phyloP scores from a whole-genome alignment of 2,113 vertebrate genomes.

The Gobius niger region DNA sequence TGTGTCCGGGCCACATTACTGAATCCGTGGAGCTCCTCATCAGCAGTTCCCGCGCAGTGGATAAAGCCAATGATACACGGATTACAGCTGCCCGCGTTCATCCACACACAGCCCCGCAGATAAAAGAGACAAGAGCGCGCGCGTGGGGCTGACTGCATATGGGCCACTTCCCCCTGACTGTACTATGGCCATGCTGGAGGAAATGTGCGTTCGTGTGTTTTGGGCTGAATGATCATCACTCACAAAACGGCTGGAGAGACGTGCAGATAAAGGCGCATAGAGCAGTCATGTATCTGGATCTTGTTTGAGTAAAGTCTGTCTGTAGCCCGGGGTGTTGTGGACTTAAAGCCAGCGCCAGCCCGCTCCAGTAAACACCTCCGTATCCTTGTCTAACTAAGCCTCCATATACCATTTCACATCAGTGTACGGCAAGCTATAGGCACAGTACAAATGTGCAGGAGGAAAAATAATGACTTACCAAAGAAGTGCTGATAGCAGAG shows the following conservation, averaged over 20 bases:
- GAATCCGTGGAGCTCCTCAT: constrained; percentile 65
- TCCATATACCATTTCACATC: constrained; percentile 44
- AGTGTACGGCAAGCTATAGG: constrained; percentile 41
- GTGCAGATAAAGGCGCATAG: constrained; percentile 18
- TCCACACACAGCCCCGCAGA: constrained; percentile 46
- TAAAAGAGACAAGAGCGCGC: too few relatives aligned
- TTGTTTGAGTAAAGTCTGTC: constrained; percentile 37
- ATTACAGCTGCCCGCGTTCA: constrained; percentile 64
- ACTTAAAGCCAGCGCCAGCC: constrained; percentile 45
- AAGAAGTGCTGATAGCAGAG: constrained; percentile 15
- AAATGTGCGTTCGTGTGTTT: constrained; percentile 11
- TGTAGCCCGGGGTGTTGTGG: constrained; percentile 48
- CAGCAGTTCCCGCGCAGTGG: constrained; percentile 58
- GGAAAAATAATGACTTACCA: constrained; percentile 6
- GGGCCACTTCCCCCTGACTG: neutral
- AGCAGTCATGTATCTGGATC: constrained; percentile 39
- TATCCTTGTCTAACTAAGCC: constrained; percentile 52
- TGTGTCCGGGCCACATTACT: constrained; percentile 61
- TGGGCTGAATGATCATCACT: constrained; percentile 7
- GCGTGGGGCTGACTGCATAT: constrained; percentile 4
- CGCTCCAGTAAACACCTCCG: constrained; percentile 56
- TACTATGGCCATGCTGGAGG: constrained; percentile 6
- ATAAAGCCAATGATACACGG: constrained; percentile 72
- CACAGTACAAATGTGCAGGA: constrained; percentile 21
- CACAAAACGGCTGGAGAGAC: constrained; percentile 8